These are phyloP conservation scores for Metopia argyrocephala DNA, from an alignment of 2,888 invertebrate genomes.

Conservation along the genomic window DNA sequence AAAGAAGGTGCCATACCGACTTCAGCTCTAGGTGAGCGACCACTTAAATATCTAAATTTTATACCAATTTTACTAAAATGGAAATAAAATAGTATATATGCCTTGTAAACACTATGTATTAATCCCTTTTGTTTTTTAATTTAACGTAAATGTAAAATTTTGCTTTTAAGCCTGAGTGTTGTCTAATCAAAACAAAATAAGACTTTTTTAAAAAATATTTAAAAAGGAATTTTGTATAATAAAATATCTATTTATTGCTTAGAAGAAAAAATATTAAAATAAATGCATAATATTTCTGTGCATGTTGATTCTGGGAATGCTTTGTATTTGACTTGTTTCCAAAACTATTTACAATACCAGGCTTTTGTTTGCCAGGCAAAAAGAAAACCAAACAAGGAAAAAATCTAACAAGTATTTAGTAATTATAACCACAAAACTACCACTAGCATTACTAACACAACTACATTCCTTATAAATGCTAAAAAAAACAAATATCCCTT, in stretches of 20 bases:
- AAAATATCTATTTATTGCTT: no score
- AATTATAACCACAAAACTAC: background rate
- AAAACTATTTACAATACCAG: background rate
- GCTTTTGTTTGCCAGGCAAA: background rate
- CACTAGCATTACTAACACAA: background rate
- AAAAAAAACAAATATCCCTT: background rate
- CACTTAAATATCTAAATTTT: background rate
- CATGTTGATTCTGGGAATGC: background rate
- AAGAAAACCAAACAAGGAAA: background rate
- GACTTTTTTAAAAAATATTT: no score
- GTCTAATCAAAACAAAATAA: no score
- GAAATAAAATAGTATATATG: no score
- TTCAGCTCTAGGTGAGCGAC: slow-evolving; percentile 79
- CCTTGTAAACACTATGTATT: no score
- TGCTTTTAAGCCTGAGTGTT: no score
- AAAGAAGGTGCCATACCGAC: slow-evolving; percentile 79
- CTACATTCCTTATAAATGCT: background rate
- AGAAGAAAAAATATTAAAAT: no score
- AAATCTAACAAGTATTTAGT: background rate
- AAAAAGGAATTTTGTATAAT: no score
- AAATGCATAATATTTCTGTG: background rate
- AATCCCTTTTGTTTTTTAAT: no score
- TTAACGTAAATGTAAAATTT: no score
- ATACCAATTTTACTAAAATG: slow-evolving; percentile 67
- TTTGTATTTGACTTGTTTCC: background rate